Percentiles rank a stretch among this genome's conserved stretches.
phyloP scores from a whole-genome alignment of 2,797 vertebrate genomes.

The Eremophila alpestris region DNA sequence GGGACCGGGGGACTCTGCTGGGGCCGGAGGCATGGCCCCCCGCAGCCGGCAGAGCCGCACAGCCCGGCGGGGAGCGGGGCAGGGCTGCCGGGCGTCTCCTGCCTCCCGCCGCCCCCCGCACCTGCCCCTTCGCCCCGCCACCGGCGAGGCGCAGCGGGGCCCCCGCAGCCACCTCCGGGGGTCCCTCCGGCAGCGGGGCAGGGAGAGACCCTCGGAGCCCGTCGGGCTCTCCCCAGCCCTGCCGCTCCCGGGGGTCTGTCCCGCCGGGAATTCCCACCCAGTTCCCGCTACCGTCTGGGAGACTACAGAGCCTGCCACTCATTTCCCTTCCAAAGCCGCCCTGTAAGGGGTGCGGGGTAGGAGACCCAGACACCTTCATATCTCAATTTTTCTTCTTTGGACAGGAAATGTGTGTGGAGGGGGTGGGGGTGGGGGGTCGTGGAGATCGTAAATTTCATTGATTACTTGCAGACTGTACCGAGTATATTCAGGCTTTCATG shows the following conservation, averaged over 20 bases:
- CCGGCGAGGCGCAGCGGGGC: background rate
- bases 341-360: background rate
- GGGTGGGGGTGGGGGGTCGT: background rate
- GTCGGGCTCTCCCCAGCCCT: background rate
- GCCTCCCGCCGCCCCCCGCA: background rate
- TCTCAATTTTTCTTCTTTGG: constrained; percentile 53
- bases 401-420: background rate
- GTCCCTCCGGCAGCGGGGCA: too few species aligned
- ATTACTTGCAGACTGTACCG: constrained; percentile 62
- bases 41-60: background rate
- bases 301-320: background rate
- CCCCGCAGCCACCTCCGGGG: background rate
- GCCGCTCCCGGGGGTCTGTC: background rate
- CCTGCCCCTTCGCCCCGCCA: background rate
- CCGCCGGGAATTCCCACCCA: background rate
- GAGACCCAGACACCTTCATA: constrained; percentile 32
- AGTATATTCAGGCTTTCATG: constrained; percentile 49
- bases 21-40: background rate
- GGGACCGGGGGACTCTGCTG: fast-evolving
- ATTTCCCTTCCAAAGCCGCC: background rate
- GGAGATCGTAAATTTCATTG: constrained; percentile 64
- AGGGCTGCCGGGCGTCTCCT: background rate
- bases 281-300: background rate
- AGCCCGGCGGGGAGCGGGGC: background rate
- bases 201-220: too few species aligned